Percentiles rank a stretch among this genome's conserved stretches.
Evolutionary conservation across 2,888 invertebrate genomes (phyloP).

Genomic region (Calameuta pallipes): DNA sequence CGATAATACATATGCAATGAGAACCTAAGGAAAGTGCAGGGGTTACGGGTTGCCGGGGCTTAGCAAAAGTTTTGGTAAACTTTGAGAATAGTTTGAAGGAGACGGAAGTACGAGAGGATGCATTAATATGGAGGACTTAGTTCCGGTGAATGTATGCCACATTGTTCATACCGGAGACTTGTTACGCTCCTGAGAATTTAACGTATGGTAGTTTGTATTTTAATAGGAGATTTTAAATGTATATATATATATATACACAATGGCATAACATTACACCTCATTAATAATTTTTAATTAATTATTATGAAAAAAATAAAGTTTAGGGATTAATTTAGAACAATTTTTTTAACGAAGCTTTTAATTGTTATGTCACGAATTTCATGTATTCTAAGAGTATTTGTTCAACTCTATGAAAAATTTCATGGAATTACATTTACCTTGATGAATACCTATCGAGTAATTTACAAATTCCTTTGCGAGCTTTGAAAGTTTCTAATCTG

Average conservation of each 20-base stretch:
- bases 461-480: not conserved
- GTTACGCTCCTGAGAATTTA: not conserved
- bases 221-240: not conserved
- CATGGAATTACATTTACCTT: not conserved
- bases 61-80: not conserved
- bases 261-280: too few species aligned
- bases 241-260: too few species aligned
- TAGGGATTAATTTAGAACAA: not conserved
- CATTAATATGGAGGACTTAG: not conserved
- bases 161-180: not conserved
- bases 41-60: not conserved
- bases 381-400: too few species aligned
- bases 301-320: not conserved
- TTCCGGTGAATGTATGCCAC: not conserved
- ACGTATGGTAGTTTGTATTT: not conserved
- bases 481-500: not conserved
- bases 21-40: not conserved
- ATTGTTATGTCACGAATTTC: not conserved
- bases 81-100: not conserved
- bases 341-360: not conserved
- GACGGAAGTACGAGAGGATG: not conserved
- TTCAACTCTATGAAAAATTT: not conserved
- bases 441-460: not conserved
- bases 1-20: not conserved
- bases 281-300: not conserved